Evolutionary conservation across 2,797 vertebrate species (phyloP), one percentile per base, ranked within the genome.

Genomic region (Smutsia temminckii): DNA sequence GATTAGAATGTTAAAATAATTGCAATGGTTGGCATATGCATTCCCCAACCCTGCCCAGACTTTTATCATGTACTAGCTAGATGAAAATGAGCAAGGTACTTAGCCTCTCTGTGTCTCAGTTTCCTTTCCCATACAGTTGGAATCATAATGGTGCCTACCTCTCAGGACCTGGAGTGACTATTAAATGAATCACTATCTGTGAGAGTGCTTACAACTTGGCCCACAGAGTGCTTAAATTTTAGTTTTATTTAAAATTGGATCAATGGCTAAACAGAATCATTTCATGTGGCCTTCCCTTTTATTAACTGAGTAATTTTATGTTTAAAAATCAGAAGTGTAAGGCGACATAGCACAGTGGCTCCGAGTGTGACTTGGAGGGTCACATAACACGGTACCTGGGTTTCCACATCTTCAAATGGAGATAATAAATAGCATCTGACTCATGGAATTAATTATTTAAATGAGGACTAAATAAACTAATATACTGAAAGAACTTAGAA

Each of bases 231-330:
- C 75, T 27, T 37, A 17, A 37, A 85, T 63, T 49, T 42, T 64
- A 29, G n/a, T 88, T 95, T 92, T 71, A 90, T 66, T 88, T 87
- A 80, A 93, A 96, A 81, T 16, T 61, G 53, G 80, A 88, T 75
- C 61, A 68, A 74, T 25, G 75, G 51, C 59, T 85, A 71, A 83
- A 40, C 17, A 64, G 29, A 84, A 83, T 92, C 11, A 49, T 42
- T 92, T 93, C 8, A 9, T 55, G 49, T 59, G 78, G 18, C 12
- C 51, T 89, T 91, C 25, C n/a, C 86, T 95, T 91, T 95, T 71
- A 75, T 80, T 83, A 64, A 55, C 1, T 59, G 51, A 84, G 77
- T 78, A 71, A 92, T 66, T 69, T 96, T 46, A 83, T 46, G 25
- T 80, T 95, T 91, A 85, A 88, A 85, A 88, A 64, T 77, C 68